These are phyloP conservation scores for Apomyelois bistriatella DNA, from an alignment of 2,888 invertebrate species.

Conservation along the genomic window DNA sequence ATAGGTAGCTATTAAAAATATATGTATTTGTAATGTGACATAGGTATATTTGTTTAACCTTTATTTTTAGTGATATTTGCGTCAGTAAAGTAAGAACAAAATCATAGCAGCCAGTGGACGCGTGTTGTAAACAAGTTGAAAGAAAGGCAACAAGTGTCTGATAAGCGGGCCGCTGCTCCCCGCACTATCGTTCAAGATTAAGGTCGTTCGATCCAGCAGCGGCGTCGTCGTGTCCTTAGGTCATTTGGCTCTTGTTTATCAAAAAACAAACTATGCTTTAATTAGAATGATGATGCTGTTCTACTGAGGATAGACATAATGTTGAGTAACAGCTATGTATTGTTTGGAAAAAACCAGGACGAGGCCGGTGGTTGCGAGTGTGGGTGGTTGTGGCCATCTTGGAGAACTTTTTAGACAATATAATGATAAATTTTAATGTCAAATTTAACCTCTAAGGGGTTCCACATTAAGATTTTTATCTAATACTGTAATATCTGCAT, in stretches of 20 bases:
- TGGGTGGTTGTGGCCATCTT: slow-evolving; percentile 18
- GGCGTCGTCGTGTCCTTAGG: slow-evolving; percentile 36
- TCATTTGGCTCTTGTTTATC: slow-evolving; percentile 20
- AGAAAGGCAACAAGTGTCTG: slow-evolving; percentile 53
- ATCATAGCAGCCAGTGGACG: not conserved
- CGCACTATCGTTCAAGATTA: slow-evolving; percentile 75
- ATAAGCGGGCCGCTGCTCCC: slow-evolving; percentile 57
- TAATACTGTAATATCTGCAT: too few species aligned
- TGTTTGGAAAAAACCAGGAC: slow-evolving; percentile 22
- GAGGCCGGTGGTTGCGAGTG: slow-evolving; percentile 21
- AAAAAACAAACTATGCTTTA: slow-evolving; percentile 1
- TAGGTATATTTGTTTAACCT: not conserved
- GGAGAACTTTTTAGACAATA: slow-evolving; percentile 19
- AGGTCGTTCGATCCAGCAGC: slow-evolving; percentile 60
- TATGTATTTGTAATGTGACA: too few species aligned
- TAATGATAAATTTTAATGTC: too few species aligned
- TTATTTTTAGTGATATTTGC: too few species aligned
- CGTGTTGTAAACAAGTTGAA: slow-evolving; percentile 38
- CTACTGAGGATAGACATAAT: slow-evolving; percentile 14
- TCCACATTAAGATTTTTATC: too few species aligned
- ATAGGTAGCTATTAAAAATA: too few species aligned
- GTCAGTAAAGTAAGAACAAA: too few species aligned
- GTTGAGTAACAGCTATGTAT: slow-evolving; percentile 20
- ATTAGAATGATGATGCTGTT: slow-evolving; percentile 11
- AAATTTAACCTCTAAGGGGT: too few species aligned